Evolutionary conservation across 1,140 invertebrate genomes (phyloP).

Genomic region (Trichoplusia ni): DNA sequence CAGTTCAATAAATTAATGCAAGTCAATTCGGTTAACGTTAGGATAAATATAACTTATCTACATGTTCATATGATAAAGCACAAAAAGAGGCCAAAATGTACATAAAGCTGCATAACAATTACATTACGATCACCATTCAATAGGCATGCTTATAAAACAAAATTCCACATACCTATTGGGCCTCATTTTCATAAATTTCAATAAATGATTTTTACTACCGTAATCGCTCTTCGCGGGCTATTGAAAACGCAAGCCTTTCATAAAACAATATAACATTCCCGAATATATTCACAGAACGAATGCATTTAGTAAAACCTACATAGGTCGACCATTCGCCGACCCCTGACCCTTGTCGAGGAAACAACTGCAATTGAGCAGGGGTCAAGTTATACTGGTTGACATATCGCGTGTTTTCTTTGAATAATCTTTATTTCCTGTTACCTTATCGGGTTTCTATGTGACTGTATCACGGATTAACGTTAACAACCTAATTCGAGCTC

Average conservation of each 20-base stretch:
- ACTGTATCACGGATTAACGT: constrained; percentile 19
- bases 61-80: too few species aligned
- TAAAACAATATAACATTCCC: background rate
- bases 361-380: background rate
- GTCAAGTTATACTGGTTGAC: background rate
- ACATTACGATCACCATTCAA: too few species aligned
- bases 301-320: constrained; percentile 29
- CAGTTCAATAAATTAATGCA: too few species aligned
- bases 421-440: constrained; percentile 29
- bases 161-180: background rate
- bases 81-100: too few species aligned
- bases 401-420: constrained; percentile 29
- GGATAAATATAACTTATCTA: too few species aligned
- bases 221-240: background rate
- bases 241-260: constrained; percentile 3
- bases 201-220: background rate
- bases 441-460: constrained; percentile 31
- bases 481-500: background rate
- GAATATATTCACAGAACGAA: constrained; percentile 9
- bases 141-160: background rate
- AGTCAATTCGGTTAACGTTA: too few species aligned
- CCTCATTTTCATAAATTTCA: background rate
- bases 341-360: background rate
- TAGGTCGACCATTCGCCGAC: constrained; percentile 1
- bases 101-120: too few species aligned